Base-by-base conservation (phyloP, 2,888 invertebrate species). In the Apomyelois bistriatella region DNA sequence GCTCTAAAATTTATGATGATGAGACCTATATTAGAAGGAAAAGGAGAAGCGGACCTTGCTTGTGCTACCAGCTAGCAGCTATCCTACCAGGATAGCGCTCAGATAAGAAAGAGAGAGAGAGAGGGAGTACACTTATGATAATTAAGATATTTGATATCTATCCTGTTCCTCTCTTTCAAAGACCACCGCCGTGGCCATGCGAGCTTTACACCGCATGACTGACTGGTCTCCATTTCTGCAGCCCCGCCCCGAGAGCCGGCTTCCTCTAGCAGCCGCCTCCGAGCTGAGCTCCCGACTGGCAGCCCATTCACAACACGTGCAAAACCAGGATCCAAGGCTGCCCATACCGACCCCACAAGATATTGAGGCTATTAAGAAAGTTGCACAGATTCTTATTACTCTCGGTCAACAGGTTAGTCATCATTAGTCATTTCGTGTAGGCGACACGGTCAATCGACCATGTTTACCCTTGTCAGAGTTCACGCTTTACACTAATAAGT, bases 331-430 rank as follows among this genome's bases (percentile, higher is more conserved):
- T 3, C 43, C 36, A 6, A 69, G 78, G 13, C 65, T 82, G 41
- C 68, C 74, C 13, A 58, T 84, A 17, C 82, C 85, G n/a, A 58
- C 76, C 1, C 58, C 72, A 0, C 83, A 80, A 57, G 85, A 86
- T 51, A 54, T 87, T 36, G 84, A 84, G 28, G 78, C 82, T 48
- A 82, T 88, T 62, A 79, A 74, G 70, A 85, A 82, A 58, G 83
- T 87, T 22, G 86, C 87, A 35, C 83, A 86, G 65, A 81, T 87
- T 41, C 81, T 87, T 53, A 65, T 80, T 62, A 81, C 74, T 72
- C 65, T 88, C 5, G 87, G 87, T 57, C 79, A 85, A 72, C 83
- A 87, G 85, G 87, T 87, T 80, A 53, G 56, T 7, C 1, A 3
- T 38, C 4, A 7, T 22, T 22, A 5, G 5, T 22, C 3, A 5